Percentiles rank a stretch among this genome's conserved stretches.
phyloP scores from a whole-genome alignment of 2,797 vertebrate genomes.

The Pseudocheirus occidentalis region DNA sequence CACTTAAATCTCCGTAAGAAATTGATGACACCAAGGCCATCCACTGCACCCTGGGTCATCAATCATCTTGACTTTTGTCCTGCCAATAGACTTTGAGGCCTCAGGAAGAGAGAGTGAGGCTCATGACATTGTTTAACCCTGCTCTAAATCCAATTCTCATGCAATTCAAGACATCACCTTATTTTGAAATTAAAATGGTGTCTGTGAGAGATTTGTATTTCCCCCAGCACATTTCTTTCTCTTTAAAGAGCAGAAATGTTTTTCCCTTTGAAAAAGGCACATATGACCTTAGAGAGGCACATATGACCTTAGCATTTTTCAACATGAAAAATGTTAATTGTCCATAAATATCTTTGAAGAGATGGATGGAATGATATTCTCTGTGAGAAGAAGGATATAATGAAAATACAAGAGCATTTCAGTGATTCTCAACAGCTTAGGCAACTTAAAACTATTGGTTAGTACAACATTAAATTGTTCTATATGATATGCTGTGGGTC shows the following conservation, averaged over 20 bases:
- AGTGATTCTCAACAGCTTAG: slow-evolving; percentile 14
- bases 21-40: too few relatives aligned
- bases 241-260: slow-evolving; percentile 16
- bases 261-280: slow-evolving; percentile 46
- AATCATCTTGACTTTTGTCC: too few relatives aligned
- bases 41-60: too few relatives aligned
- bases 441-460: slow-evolving; percentile 15
- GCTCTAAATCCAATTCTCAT: too few relatives aligned
- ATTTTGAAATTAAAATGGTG: slow-evolving; percentile 58
- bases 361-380: slow-evolving; percentile 12
- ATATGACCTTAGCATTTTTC: too few relatives aligned
- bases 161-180: too few relatives aligned
- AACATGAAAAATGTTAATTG: slow-evolving; percentile 41
- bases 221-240: background rate
- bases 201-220: slow-evolving; percentile 46
- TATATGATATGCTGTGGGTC: background rate
- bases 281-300: slow-evolving; percentile 32
- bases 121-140: too few relatives aligned
- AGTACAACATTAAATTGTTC: slow-evolving; percentile 25
- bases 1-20: too few relatives aligned
- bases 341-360: slow-evolving; percentile 14
- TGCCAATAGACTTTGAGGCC: too few relatives aligned
- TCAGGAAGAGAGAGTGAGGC: too few relatives aligned
- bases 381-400: slow-evolving; percentile 41
- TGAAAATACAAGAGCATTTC: slow-evolving; percentile 14